These are phyloP conservation scores for Athripsodes cinereus DNA, from an alignment of 2,888 invertebrate genomes.

Conservation along the genomic window DNA sequence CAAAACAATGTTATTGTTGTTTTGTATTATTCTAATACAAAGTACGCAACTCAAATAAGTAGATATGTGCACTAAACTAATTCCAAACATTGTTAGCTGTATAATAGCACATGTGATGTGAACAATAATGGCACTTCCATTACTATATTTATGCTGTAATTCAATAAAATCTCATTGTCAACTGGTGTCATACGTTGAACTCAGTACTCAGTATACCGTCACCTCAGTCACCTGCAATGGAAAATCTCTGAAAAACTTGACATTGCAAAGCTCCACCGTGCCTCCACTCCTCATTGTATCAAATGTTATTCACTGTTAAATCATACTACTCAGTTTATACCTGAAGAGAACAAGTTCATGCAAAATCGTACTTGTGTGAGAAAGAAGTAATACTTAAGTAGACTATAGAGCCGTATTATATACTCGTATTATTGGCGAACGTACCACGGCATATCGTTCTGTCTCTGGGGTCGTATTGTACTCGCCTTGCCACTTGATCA, in stretches of 20 bases:
- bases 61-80: too few species aligned
- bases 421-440: too few species aligned
- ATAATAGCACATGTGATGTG: neutral
- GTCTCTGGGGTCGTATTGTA: too few species aligned
- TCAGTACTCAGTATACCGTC: too few species aligned
- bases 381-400: neutral
- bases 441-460: too few species aligned
- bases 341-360: neutral
- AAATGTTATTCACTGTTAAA: neutral
- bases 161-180: neutral
- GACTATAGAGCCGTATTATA: too few species aligned
- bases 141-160: neutral
- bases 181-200: neutral
- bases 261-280: neutral
- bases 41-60: too few species aligned
- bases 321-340: neutral
- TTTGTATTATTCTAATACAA: too few species aligned
- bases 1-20: too few species aligned
- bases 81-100: too few species aligned
- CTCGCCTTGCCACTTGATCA: neutral
- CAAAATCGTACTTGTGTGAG: neutral
- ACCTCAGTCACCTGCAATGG: neutral
- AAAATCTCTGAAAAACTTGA: constrained; percentile 1
- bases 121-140: too few species aligned
- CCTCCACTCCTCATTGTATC: neutral